Evolutionary conservation across 2,888 invertebrate genomes (phyloP).

Genomic region (Pollenia angustigena): DNA sequence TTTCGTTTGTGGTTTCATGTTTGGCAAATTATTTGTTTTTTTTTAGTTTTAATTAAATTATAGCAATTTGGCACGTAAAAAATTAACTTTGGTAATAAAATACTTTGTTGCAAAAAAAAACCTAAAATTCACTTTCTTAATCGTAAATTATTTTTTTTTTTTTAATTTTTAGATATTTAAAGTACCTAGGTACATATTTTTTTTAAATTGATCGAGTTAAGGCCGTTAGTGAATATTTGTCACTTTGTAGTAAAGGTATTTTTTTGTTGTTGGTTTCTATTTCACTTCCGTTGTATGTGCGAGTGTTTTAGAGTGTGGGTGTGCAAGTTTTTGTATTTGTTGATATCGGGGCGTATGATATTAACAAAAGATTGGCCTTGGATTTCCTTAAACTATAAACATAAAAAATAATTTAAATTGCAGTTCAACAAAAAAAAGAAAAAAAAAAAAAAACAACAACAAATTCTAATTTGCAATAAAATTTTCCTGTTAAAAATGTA

Average conservation of each 20-base stretch:
- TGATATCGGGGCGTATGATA: constrained; percentile 25
- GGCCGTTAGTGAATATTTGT: constrained; percentile 47
- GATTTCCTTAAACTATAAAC: constrained; percentile 46
- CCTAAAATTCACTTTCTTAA: constrained; percentile 49
- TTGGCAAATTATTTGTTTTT: constrained; percentile 68
- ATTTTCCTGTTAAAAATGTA: constrained; percentile 50
- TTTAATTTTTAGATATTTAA: constrained; percentile 40
- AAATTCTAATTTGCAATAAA: constrained; percentile 4
- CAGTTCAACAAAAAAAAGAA: constrained; percentile 1
- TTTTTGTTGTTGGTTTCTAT: constrained; percentile 4
- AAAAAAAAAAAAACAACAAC: neutral
- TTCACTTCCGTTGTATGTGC: constrained; percentile 57
- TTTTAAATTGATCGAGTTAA: constrained; percentile 48
- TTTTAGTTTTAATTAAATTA: constrained; percentile 38
- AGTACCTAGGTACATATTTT: neutral
- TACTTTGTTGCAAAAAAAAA: constrained; percentile 50
- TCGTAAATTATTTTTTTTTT: constrained; percentile 22
- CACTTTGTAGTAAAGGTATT: constrained; percentile 4
- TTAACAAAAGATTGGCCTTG: constrained; percentile 56
- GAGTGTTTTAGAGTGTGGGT: neutral
- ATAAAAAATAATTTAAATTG: constrained; percentile 28
- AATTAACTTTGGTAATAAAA: constrained; percentile 61
- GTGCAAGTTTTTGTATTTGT: neutral
- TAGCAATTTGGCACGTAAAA: constrained; percentile 55
- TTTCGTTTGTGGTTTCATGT: constrained; percentile 84